A percentile compares a stretch with the other conserved stretches of the same genome.
Evolutionary conservation across 2,113 vertebrate genomes (phyloP).

Genomic region (Microcebus ravelobensis): DNA sequence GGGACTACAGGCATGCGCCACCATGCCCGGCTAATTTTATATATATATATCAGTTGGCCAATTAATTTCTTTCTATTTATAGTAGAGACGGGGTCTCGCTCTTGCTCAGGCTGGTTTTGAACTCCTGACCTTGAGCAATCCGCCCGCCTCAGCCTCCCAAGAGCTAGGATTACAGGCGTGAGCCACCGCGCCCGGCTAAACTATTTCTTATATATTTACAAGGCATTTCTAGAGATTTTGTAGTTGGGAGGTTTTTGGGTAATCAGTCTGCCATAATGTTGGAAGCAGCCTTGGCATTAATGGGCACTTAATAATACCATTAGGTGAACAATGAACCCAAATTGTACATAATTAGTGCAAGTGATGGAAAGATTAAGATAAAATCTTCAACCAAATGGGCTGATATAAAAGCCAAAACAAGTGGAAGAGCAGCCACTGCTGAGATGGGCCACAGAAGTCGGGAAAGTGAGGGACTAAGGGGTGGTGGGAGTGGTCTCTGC

Average conservation of each 20-base stretch:
- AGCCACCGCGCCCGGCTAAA: too few relatives aligned
- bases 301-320: neutral
- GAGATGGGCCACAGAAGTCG: neutral
- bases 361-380: neutral
- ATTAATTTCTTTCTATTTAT: too few relatives aligned
- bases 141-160: too few relatives aligned
- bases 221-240: neutral
- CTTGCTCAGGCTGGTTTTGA: too few relatives aligned
- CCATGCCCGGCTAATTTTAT: too few relatives aligned
- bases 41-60: too few relatives aligned
- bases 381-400: neutral
- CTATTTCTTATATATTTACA: neutral
- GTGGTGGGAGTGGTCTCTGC: rapidly evolving
- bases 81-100: too few relatives aligned
- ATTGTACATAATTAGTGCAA: neutral
- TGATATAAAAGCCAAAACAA: neutral
- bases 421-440: rapidly evolving
- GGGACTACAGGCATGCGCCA: too few relatives aligned
- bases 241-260: neutral
- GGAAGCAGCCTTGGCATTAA: neutral
- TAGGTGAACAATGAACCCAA: neutral
- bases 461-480: neutral
- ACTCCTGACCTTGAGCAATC: too few relatives aligned
- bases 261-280: neutral
- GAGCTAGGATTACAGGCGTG: too few relatives aligned